Evolutionary conservation across 2,113 vertebrate species (phyloP), one percentile per base, ranked within the genome.

Genomic region (Macaca mulatta): DNA sequence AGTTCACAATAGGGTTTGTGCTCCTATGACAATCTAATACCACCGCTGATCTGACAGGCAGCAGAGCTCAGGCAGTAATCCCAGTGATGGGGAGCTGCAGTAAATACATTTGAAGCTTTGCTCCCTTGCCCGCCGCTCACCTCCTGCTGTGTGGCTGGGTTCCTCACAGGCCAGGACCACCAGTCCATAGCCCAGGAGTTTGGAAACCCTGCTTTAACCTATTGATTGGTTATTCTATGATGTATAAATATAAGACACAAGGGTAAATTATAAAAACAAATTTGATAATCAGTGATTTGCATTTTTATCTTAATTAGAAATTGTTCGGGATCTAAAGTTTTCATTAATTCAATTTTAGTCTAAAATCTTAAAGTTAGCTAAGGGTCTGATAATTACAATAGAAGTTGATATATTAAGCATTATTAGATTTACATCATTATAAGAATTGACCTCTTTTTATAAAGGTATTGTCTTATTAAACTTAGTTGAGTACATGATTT

Each of bases 401-500:
- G 38, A 61, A 89, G 27, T 22, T 74, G 83, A 52, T 84, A 38
- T 78, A 78, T 77, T 78, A 78, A 92, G 23, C 57, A 74, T 85
- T 92, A 10, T 72, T 72, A 69, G 8, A 89, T 70, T 70, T 94
- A 13, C 61, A 43, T 30, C n/a, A 79, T 83, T 43, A n/a, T 84
- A 79, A 83, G 72, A 92, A 64, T 61, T 83, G 35, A 88, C 88
- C 32, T 25, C 23, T 57, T 75, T 83, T 94, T 69, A 64, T 80
- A 83, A 87, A 92, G 17, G 8, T 52, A 61, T 25, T 52, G 38
- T 20, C 59, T 94, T 72, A n/a, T 59, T 61, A 59, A 94, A 52
- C 61, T 91, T 93, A 90, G 84, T 67, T 81, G 40, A 87, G 88
- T 14, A 87, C 35, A 81, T 72, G 25, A 85, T 55, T 80, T 96